Base-by-base conservation (phyloP, 2,888 invertebrate genomes). In the Aleiodes leptofemur region DNA sequence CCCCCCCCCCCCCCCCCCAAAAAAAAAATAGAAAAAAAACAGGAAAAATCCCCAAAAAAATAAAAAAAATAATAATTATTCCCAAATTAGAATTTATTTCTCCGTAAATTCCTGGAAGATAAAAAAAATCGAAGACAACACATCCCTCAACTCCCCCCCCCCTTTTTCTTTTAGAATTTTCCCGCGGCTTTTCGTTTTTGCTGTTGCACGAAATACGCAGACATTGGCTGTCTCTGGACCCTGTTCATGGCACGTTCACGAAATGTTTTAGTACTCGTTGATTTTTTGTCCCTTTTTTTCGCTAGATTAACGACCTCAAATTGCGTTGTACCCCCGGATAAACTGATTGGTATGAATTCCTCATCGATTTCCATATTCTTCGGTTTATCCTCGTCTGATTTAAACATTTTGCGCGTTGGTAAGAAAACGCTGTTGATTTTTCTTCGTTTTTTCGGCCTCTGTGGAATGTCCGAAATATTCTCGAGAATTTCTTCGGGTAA, bases 231-330 rank as follows among this genome's bases (percentile, higher is more conserved):
- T 7, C 84, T 83, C 0, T 75, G 16, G 76, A 88, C 88, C 29
- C 85, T 82, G 14, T 82, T 75, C 2, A 88, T 76, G 82, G 88
- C 85, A n/a, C 77, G 82, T 53, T 86, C 82, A 1, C 85, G 80
- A 43, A 85, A 88, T 4, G 74, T 79, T 6, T 55, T 11, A 4
- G 81, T 77, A 0, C 77, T 79, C 0, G 69, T 13, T 11, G 72
- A 70, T 64, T 82, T 82, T 68, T 83, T 85, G 0, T 83, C 84
- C 9, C 77, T 81, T 0, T 77, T 56, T 68, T 85, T 86, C 5
- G 76, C 31, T n/a, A 89, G 50, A 59, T 83, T 82, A 0, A 83
- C 78, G 1, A 87, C 82, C 7, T 74, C 69, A 59, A 89, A 89
- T 31, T 84, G 69, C 0, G 88, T 86, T 4, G 87, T 88, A 53